Conservation (phyloP, 2,797 vertebrate species). For the Cryptoprocta ferox region DNA sequence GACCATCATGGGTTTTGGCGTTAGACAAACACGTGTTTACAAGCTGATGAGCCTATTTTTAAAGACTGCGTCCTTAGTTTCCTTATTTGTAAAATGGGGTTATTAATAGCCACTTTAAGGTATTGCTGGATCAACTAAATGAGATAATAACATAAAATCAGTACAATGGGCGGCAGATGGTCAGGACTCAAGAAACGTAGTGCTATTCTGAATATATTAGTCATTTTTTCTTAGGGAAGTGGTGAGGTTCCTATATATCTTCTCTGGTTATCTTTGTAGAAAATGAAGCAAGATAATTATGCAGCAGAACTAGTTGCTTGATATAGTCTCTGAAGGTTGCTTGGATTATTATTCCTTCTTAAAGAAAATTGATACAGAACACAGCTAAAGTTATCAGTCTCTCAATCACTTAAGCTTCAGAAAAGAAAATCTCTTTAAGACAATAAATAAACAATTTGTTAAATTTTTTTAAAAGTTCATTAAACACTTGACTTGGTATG, state of each 20-base stretch:
- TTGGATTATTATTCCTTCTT: neutral
- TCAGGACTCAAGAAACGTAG: neutral
- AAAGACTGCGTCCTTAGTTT: neutral
- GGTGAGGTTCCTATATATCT: neutral
- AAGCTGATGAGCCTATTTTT: neutral
- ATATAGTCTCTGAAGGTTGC: neutral
- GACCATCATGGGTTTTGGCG: neutral
- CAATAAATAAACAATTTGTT: neutral
- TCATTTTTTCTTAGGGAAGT: neutral
- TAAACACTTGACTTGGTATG: neutral
- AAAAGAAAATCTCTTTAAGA: neutral
- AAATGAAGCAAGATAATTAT: neutral
- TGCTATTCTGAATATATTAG: neutral
- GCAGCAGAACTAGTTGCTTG: neutral
- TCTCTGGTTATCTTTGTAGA: neutral
- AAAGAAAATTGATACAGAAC: neutral
- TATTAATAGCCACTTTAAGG: neutral
- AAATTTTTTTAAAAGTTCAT: neutral
- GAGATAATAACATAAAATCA: neutral
- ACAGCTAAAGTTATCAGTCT: neutral
- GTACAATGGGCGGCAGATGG: no score
- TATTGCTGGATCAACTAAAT: neutral
- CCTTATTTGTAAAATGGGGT: neutral
- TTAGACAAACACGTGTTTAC: neutral
- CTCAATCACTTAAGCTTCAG: neutral